These are phyloP conservation scores for Hoplias malabaricus DNA, from an alignment of 2,113 vertebrate species.

Conservation along the genomic window DNA sequence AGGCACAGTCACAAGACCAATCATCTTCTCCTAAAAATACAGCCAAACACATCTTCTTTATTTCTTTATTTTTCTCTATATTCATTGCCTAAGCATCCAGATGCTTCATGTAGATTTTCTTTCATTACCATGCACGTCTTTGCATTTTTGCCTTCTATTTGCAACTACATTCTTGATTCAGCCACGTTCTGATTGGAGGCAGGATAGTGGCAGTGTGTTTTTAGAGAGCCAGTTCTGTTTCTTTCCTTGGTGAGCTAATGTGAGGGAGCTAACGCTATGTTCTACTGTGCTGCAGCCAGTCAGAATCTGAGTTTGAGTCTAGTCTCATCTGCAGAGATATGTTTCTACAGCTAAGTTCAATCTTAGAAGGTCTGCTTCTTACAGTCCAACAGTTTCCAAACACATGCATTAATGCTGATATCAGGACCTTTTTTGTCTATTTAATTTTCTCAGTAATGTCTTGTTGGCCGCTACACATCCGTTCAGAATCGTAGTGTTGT, in stretches of 20 bases:
- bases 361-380: too few relatives aligned
- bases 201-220: neutral
- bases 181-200: neutral
- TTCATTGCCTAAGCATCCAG: neutral
- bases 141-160: neutral
- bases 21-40: neutral
- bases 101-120: neutral
- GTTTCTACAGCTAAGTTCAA: too few relatives aligned
- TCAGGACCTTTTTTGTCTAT: too few relatives aligned
- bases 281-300: neutral
- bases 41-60: neutral
- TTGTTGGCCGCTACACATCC: too few relatives aligned
- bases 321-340: too few relatives aligned
- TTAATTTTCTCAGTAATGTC: too few relatives aligned
- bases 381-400: too few relatives aligned
- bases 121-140: neutral
- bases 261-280: neutral
- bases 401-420: too few relatives aligned
- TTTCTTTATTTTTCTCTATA: neutral
- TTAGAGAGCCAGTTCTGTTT: too few relatives aligned
- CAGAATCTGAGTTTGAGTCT: slow-evolving; percentile 2
- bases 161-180: neutral
- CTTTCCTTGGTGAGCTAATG: too few relatives aligned
- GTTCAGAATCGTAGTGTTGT: too few relatives aligned
- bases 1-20: slow-evolving; percentile 44